Evolutionary conservation across 2,888 invertebrate genomes (phyloP).

Genomic region (Unio pictorum): DNA sequence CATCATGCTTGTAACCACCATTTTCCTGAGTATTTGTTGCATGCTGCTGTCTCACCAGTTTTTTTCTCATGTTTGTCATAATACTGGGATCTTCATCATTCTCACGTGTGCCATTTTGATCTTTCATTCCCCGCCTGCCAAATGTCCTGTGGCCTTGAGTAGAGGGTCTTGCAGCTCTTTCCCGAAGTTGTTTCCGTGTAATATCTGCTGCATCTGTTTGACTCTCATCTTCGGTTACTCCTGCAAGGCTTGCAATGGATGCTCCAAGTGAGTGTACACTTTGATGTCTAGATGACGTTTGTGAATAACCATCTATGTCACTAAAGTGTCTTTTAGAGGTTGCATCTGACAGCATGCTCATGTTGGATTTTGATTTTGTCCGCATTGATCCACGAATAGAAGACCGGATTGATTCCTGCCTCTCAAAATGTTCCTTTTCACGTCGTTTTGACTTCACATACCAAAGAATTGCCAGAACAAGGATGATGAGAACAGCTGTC

Average conservation of each 20-base stretch:
- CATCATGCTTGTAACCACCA: slow-evolving; percentile 30
- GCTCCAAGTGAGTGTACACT: slow-evolving; percentile 26
- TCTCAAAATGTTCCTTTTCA: slow-evolving; percentile 87
- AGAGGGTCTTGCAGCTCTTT: slow-evolving; percentile 25
- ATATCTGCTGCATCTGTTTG: slow-evolving; percentile 22
- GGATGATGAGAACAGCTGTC: slow-evolving; percentile 77
- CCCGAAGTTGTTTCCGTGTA: slow-evolving; percentile 15
- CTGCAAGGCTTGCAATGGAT: slow-evolving; percentile 32
- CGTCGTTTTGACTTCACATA: slow-evolving; percentile 92
- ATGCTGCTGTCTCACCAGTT: neutral
- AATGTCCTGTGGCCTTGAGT: neutral
- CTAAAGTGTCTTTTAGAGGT: slow-evolving; percentile 36
- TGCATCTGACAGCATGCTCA: slow-evolving; percentile 47
- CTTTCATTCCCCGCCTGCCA: neutral
- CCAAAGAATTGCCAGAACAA: slow-evolving; percentile 87
- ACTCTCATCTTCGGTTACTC: slow-evolving; percentile 34
- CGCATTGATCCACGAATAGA: slow-evolving; percentile 78
- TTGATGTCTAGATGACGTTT: slow-evolving; percentile 15
- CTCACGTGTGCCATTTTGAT: slow-evolving; percentile 4
- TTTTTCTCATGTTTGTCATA: slow-evolving; percentile 31
- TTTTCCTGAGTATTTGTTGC: slow-evolving; percentile 20
- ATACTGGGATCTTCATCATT: slow-evolving; percentile 23
- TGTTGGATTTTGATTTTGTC: slow-evolving; percentile 45
- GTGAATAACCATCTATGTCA: slow-evolving; percentile 33
- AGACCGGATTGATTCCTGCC: slow-evolving; percentile 92